phyloP scores from a whole-genome alignment of 35 echinoderm and acorn worm species.

The Lytechinus variegatus region DNA sequence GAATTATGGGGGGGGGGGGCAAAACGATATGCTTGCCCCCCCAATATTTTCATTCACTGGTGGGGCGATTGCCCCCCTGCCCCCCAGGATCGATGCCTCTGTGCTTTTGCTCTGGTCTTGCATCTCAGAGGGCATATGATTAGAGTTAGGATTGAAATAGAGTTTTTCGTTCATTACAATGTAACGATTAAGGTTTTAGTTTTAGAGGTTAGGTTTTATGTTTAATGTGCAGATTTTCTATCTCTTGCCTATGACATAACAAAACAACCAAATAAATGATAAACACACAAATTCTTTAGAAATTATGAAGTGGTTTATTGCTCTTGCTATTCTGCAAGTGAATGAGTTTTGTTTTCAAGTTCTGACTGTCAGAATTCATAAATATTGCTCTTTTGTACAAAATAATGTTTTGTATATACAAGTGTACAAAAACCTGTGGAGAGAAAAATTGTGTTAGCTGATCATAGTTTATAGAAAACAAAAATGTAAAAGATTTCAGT shows the following conservation, averaged over 20 bases:
- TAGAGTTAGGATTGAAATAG: no score
- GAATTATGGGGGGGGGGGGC: no score
- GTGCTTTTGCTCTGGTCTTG: no score
- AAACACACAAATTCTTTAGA: not conserved
- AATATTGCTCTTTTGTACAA: constrained; percentile 20
- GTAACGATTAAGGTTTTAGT: no score
- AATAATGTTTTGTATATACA: constrained; percentile 32
- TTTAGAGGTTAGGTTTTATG: no score
- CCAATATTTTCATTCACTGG: no score
- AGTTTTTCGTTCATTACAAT: no score
- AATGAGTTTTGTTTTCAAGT: not conserved
- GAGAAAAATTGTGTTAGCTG: not conserved
- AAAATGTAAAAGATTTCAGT: not conserved
- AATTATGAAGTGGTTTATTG: not conserved
- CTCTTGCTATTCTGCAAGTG: constrained; percentile 16
- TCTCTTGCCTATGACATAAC: not conserved
- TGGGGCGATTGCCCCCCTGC: no score
- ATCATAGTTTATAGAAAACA: not conserved
- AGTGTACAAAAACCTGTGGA: constrained; percentile 38
- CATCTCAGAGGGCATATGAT: no score
- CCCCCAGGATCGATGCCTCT: no score
- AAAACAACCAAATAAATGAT: not conserved
- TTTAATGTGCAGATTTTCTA: no score
- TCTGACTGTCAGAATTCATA: constrained; percentile 3
- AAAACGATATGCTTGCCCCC: no score